A percentile compares a stretch with the other conserved stretches of the same genome.
Conservation (phyloP, 2,888 invertebrate genomes). For the Chalcis sispes region DNA sequence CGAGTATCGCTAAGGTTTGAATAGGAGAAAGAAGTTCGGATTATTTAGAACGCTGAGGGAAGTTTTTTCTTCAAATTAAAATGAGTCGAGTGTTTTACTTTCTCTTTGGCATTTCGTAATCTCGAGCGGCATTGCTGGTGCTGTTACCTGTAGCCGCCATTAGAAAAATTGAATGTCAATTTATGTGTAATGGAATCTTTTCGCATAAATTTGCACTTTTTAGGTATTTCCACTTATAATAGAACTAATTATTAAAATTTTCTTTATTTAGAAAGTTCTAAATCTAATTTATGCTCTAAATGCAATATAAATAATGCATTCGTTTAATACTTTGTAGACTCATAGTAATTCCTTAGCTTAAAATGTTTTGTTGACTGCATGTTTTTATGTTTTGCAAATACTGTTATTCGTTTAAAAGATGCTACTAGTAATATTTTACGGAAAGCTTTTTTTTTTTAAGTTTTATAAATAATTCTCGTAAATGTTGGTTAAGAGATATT, state of each 20-base stretch:
- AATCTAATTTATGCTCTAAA: too few relatives aligned
- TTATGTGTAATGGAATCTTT: not conserved
- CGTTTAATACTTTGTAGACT: too few relatives aligned
- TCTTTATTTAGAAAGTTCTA: not conserved
- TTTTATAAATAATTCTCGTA: too few relatives aligned
- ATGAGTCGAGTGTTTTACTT: constrained; percentile 22
- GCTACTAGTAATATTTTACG: too few relatives aligned
- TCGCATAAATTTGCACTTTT: constrained; percentile 22
- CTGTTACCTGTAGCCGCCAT: not conserved
- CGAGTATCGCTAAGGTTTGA: not conserved
- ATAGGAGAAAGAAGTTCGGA: not conserved
- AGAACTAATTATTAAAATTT: not conserved
- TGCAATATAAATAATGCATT: too few relatives aligned
- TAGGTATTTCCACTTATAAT: not conserved
- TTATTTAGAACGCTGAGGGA: not conserved
- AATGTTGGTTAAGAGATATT: too few relatives aligned
- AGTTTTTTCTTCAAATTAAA: constrained; percentile 27
- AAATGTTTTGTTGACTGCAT: too few relatives aligned
- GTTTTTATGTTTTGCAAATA: too few relatives aligned
- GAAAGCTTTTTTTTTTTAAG: too few relatives aligned
- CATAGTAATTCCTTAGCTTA: too few relatives aligned
- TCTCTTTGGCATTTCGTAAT: constrained; percentile 28
- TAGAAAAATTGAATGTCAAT: constrained; percentile 16
- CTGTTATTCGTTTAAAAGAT: too few relatives aligned
- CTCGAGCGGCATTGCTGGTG: not conserved